Percentiles rank a stretch among this genome's conserved stretches.
Evolutionary conservation across 2,888 invertebrate genomes (phyloP).

Genomic region (Cheilosia variabilis): DNA sequence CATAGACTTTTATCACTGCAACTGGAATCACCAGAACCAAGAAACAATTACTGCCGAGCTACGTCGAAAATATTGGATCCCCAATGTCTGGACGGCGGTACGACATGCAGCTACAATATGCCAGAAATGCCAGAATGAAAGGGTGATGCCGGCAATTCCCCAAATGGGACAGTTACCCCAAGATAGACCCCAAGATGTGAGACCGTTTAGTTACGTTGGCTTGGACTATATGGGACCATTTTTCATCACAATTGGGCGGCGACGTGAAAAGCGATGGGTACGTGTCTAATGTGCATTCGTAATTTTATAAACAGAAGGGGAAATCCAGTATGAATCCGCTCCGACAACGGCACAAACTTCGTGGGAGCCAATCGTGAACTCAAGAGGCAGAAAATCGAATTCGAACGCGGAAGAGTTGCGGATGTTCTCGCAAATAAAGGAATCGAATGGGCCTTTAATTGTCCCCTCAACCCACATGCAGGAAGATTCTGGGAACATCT

Average conservation of each 20-base stretch:
- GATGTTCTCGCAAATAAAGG: neutral
- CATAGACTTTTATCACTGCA: slow-evolving; percentile 14
- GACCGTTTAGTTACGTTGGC: slow-evolving; percentile 23
- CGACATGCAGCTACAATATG: slow-evolving; percentile 17
- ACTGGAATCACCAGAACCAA: slow-evolving; percentile 41
- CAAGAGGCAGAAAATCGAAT: neutral
- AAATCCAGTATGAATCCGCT: slow-evolving; percentile 28
- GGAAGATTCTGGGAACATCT: no score
- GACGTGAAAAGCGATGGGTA: slow-evolving; percentile 34
- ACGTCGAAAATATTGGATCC: slow-evolving; percentile 26
- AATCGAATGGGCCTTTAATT: slow-evolving; percentile 11
- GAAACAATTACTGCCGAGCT: slow-evolving; percentile 27
- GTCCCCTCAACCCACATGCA: neutral
- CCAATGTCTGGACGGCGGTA: slow-evolving; percentile 9
- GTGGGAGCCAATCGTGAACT: slow-evolving; percentile 33
- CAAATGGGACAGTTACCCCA: slow-evolving; percentile 44
- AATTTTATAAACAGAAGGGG: slow-evolving; percentile 50
- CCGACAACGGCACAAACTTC: slow-evolving; percentile 47
- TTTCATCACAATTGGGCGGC: slow-evolving; percentile 35
- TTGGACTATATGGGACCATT: slow-evolving; percentile 65
- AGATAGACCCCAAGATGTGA: neutral
- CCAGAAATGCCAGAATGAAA: slow-evolving; percentile 25
- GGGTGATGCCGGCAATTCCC: slow-evolving; percentile 36
- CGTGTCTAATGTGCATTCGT: slow-evolving; percentile 20
- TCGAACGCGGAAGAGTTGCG: slow-evolving; percentile 3